A percentile compares a stretch with the other conserved stretches of the same genome.
phyloP scores from a whole-genome alignment of 2,113 vertebrate genomes.

The Balaenoptera acutorostrata region DNA sequence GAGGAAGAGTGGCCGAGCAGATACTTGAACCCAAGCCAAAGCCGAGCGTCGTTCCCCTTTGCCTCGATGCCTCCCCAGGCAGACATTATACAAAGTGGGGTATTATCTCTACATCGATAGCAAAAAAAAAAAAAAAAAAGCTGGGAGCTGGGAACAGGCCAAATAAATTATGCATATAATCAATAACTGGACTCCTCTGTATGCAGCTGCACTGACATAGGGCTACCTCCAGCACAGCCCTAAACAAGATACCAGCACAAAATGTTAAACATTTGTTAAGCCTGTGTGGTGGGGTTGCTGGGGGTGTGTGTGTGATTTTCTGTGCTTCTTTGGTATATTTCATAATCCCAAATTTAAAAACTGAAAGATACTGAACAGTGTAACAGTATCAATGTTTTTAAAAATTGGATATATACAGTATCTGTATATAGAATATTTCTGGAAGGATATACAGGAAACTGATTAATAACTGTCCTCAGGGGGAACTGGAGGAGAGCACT shows the following conservation, averaged over 20 bases:
- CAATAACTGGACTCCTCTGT: background rate
- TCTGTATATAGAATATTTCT: background rate
- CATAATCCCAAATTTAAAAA: slow-evolving; percentile 22
- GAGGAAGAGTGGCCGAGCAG: background rate
- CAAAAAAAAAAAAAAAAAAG: background rate
- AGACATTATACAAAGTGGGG: background rate
- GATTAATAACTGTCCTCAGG: background rate
- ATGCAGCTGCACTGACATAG: background rate
- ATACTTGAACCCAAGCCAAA: background rate
- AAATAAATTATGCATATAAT: background rate
- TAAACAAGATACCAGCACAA: background rate
- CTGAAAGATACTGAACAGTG: background rate
- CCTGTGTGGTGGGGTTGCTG: background rate
- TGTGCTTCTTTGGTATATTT: background rate
- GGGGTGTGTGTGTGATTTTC: background rate
- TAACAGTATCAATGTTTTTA: background rate
- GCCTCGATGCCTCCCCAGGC: background rate
- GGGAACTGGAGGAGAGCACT: background rate
- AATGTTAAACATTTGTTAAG: background rate
- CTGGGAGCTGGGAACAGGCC: background rate
- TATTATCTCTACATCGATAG: background rate
- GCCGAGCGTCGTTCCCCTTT: background rate
- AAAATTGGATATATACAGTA: background rate
- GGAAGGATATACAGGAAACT: background rate
- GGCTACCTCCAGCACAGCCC: background rate